These are phyloP conservation scores for Corvus cornix DNA, from an alignment of 2,113 vertebrate species.

Conservation along the genomic window DNA sequence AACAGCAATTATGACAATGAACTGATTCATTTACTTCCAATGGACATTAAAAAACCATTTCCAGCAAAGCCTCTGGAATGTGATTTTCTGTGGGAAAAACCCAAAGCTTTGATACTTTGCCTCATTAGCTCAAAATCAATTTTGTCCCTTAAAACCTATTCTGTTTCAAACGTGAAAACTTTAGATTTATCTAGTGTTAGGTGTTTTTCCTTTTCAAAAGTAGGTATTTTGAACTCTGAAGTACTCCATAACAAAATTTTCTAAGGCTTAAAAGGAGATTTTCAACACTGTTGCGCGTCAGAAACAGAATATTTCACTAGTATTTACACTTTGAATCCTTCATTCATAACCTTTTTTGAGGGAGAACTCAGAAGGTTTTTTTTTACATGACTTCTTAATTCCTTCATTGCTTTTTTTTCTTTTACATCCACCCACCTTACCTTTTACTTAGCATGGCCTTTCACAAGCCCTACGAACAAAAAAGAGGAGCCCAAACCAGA, in stretches of 20 bases:
- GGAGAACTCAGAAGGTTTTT: neutral
- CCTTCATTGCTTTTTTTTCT: neutral
- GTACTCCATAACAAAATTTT: neutral
- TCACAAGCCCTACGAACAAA: neutral
- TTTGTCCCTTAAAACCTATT: neutral
- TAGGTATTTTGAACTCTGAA: neutral
- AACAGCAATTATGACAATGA: neutral
- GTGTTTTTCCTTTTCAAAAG: neutral
- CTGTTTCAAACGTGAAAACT: neutral
- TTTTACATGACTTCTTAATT: neutral
- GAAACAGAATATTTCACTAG: neutral
- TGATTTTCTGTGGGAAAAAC: rapidly evolving
- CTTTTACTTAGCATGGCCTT: neutral
- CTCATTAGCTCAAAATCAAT: neutral
- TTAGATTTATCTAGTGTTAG: neutral
- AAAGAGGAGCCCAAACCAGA: neutral
- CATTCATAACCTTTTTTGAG: neutral
- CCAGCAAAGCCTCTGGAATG: neutral
- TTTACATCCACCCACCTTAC: neutral
- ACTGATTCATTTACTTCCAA: neutral
- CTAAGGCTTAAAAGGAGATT: neutral
- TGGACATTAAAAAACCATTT: neutral
- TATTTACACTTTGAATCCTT: neutral
- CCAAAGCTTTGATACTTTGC: neutral
- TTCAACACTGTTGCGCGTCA: neutral